Conservation (phyloP, 2,797 vertebrate genomes). For the Rhyacichthys aspro region DNA sequence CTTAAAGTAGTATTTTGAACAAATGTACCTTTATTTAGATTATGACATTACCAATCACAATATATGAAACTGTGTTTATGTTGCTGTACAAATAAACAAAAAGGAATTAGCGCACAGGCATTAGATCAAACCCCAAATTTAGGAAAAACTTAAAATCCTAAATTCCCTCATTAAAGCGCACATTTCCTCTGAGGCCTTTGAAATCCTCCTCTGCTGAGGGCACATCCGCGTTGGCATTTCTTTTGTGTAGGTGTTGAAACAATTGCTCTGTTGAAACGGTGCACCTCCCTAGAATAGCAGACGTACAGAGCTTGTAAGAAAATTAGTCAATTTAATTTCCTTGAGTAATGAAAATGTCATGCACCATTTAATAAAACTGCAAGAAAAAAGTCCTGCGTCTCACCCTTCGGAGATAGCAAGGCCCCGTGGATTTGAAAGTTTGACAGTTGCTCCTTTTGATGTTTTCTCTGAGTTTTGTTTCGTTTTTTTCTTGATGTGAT, state of each 20-base stretch:
- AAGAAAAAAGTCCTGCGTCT: slow-evolving; percentile 81
- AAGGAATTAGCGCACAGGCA: slow-evolving; percentile 36
- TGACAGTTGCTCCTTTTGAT: slow-evolving; percentile 82
- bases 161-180: slow-evolving; percentile 74
- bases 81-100: slow-evolving; percentile 43
- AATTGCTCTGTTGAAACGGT: slow-evolving; percentile 76
- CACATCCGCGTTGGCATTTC: slow-evolving; percentile 69
- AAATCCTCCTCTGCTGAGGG: slow-evolving; percentile 70
- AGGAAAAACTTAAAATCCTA: slow-evolving; percentile 53
- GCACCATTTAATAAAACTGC: slow-evolving; percentile 89
- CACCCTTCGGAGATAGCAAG: slow-evolving; percentile 73
- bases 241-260: slow-evolving; percentile 82
- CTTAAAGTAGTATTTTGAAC: no score
- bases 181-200: slow-evolving; percentile 69
- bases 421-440: slow-evolving; percentile 83
- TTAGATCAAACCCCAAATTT: slow-evolving; percentile 51
- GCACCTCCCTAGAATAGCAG: slow-evolving; percentile 85
- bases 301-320: slow-evolving; percentile 85
- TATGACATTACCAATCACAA: no score
- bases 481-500: slow-evolving; percentile 81
- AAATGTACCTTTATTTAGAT: no score
- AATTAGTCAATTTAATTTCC: slow-evolving; percentile 89
- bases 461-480: slow-evolving; percentile 84
- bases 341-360: slow-evolving; percentile 91
- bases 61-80: slow-evolving; percentile 17